phyloP scores from a whole-genome alignment of 2,113 vertebrate species.

The Podarcis muralis region DNA sequence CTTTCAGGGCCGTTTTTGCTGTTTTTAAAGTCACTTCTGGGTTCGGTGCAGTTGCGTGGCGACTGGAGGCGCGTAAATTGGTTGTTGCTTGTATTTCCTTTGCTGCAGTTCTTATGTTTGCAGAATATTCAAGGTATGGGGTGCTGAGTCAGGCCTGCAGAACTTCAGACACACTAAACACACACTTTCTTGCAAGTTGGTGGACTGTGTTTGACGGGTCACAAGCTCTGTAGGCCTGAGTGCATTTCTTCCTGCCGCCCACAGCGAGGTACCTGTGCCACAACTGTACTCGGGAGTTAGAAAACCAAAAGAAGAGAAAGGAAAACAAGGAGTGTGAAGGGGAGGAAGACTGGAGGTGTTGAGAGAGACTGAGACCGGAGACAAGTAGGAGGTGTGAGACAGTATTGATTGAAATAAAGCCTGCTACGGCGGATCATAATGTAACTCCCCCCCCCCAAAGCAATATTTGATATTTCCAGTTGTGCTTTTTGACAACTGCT shows the following conservation, averaged over 20 bases:
- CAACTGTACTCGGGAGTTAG: background rate
- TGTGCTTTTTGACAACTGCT: constrained; percentile 23
- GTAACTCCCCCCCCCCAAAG: background rate
- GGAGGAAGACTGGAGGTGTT: background rate
- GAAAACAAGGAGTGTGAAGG: too few relatives aligned
- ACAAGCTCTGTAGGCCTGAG: background rate
- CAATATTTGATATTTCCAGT: background rate
- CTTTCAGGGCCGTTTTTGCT: too few relatives aligned
- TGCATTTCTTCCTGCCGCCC: background rate
- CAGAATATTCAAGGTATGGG: background rate
- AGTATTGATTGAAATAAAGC: background rate
- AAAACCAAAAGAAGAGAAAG: background rate
- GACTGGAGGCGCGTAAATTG: too few relatives aligned
- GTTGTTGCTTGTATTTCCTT: background rate
- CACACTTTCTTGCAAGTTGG: background rate
- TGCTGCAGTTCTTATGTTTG: background rate
- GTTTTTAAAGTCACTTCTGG: too few relatives aligned
- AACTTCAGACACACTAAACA: background rate
- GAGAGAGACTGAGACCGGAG: background rate
- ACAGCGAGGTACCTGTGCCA: background rate
- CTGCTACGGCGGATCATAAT: background rate
- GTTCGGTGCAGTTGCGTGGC: too few relatives aligned
- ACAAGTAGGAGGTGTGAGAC: constrained; percentile 22
- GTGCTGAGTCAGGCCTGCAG: background rate
- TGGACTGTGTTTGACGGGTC: background rate